These are phyloP conservation scores for Centrocercus urophasianus DNA, from an alignment of 2,113 vertebrate genomes.

Conservation along the genomic window DNA sequence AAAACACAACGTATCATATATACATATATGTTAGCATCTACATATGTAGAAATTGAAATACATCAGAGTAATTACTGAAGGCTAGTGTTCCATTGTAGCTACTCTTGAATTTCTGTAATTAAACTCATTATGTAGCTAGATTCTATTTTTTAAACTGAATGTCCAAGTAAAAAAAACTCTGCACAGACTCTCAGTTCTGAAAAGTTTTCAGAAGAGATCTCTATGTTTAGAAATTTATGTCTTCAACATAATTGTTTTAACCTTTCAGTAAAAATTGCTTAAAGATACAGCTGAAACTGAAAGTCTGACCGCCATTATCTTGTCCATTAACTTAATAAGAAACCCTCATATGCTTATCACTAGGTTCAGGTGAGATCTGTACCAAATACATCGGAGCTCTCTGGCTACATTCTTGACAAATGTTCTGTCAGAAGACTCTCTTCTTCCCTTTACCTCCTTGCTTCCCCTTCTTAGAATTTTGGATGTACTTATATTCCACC, in stretches of 20 bases:
- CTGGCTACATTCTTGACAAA: not conserved
- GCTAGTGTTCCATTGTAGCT: not conserved
- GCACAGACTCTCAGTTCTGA: not conserved
- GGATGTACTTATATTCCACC: not conserved
- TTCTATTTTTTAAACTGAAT: not conserved
- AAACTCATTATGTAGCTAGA: not conserved
- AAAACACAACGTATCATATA: not conserved
- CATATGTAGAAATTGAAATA: not conserved
- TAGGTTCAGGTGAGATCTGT: not conserved
- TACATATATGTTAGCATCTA: not conserved
- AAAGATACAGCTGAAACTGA: not conserved
- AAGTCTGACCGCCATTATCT: not conserved
- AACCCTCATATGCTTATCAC: not conserved
- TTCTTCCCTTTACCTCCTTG: not conserved
- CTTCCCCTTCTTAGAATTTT: not conserved
- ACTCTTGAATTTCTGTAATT: not conserved
- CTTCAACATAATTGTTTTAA: not conserved
- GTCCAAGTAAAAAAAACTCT: not conserved
- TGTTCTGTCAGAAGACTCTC: not conserved
- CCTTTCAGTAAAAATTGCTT: not conserved
- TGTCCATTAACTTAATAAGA: not conserved
- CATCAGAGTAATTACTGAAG: not conserved
- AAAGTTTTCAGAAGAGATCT: not conserved
- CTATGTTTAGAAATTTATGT: not conserved
- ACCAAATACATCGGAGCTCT: not conserved